Evolutionary conservation across 2,113 vertebrate genomes (phyloP).

Genomic region (Cinclus mexicanus): DNA sequence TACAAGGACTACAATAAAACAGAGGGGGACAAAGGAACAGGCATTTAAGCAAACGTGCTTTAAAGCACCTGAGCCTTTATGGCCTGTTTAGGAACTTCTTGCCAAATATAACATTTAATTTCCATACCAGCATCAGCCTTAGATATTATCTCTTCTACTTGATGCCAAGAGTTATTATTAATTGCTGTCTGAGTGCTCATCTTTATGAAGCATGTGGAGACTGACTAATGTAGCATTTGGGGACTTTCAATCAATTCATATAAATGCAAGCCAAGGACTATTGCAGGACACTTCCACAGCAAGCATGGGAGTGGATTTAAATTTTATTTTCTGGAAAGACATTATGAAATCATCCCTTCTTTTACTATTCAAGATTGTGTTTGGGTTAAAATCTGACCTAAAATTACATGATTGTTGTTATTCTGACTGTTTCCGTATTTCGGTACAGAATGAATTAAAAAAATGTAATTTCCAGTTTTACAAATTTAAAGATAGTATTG

Average conservation of each 20-base stretch:
- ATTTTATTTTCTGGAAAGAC: neutral
- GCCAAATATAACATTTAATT: slow-evolving; percentile 3
- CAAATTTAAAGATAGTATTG: neutral
- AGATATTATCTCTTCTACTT: neutral
- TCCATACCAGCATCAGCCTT: neutral
- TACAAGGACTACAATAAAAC: neutral
- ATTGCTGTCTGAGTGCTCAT: slow-evolving; percentile 1
- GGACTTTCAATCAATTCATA: neutral
- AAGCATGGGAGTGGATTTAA: neutral
- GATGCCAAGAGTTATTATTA: slow-evolving; percentile 4
- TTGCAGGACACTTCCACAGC: neutral
- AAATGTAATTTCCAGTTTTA: neutral
- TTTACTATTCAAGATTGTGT: neutral
- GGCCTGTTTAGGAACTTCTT: neutral
- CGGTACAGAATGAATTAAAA: neutral
- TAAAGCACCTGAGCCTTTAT: neutral
- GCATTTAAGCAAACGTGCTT: neutral
- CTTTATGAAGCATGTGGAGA: neutral
- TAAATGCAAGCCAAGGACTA: neutral
- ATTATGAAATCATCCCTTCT: neutral
- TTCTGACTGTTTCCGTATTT: neutral
- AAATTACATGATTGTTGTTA: neutral
- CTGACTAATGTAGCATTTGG: neutral
- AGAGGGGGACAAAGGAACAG: neutral
- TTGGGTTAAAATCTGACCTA: neutral